Conservation (phyloP, 2,888 invertebrate genomes). For the Ennomos erosarius region DNA sequence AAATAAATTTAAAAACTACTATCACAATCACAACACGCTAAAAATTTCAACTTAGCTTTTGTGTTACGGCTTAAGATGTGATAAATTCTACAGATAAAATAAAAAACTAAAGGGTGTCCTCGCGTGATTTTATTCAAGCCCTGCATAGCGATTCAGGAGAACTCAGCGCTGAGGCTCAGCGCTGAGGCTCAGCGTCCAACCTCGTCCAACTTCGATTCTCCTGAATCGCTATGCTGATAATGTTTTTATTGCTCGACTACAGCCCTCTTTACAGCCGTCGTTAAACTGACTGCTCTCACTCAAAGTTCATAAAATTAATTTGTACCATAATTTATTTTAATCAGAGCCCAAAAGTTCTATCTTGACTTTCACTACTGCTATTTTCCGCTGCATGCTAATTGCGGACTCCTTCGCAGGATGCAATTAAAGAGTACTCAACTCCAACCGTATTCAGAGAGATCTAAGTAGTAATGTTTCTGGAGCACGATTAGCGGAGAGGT, state of each 20-base stretch:
- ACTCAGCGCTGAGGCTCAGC: no score
- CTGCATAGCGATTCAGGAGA: no score
- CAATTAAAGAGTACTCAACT: constrained; percentile 72
- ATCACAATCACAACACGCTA: constrained; percentile 1
- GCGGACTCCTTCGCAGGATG: constrained; percentile 63
- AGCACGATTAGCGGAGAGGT: constrained; percentile 1
- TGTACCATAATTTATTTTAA: constrained; percentile 36
- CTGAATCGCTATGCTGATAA: no score
- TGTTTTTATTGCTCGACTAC: constrained; percentile 29
- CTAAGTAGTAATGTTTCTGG: constrained; percentile 10
- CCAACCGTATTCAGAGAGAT: constrained; percentile 50
- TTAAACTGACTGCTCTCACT: constrained; percentile 33
- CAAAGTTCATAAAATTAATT: constrained; percentile 34
- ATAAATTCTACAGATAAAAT: constrained; percentile 11
- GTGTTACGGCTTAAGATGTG: constrained; percentile 16
- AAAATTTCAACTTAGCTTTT: constrained; percentile 10
- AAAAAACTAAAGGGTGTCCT: constrained; percentile 21
- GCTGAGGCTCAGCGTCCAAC: no score
- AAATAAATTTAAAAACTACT: neutral
- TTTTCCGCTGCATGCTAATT: constrained; percentile 67
- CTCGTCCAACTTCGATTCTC: no score
- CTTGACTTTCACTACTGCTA: constrained; percentile 53
- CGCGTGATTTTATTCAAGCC: constrained; percentile 30
- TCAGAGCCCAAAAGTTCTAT: constrained; percentile 45
- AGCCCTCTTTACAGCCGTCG: constrained; percentile 31